Evolutionary conservation across 2,888 invertebrate species (phyloP).

Genomic region (Xestobium rufovillosum): DNA sequence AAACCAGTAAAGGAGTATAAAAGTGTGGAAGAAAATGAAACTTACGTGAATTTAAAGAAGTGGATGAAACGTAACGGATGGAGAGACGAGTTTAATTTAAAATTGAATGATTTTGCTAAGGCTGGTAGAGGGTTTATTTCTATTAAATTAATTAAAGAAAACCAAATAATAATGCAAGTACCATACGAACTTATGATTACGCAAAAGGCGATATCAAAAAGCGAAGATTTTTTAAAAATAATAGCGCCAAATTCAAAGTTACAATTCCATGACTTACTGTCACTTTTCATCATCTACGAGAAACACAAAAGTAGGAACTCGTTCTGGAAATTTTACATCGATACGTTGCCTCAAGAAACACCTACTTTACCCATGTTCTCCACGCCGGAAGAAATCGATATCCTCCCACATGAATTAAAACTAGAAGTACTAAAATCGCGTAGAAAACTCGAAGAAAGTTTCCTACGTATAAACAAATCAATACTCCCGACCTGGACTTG

Average conservation of each 20-base stretch:
- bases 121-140: slow-evolving; percentile 73
- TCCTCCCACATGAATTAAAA: slow-evolving; percentile 52
- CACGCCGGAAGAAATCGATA: slow-evolving; percentile 46
- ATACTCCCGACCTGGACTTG: slow-evolving; percentile 41
- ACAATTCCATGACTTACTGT: slow-evolving; percentile 64
- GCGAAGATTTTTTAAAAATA: slow-evolving; percentile 8
- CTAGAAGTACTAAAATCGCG: slow-evolving; percentile 48
- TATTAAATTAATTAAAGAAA: slow-evolving; percentile 46
- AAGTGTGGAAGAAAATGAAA: slow-evolving; percentile 35
- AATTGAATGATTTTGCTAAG: slow-evolving; percentile 50
- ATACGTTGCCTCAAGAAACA: slow-evolving; percentile 54
- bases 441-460: slow-evolving; percentile 43
- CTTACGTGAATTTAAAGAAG: slow-evolving; percentile 46
- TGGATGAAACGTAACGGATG: slow-evolving; percentile 51
- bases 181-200: slow-evolving; percentile 54
- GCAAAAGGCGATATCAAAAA: slow-evolving; percentile 17
- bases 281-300: slow-evolving; percentile 66
- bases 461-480: slow-evolving; percentile 42
- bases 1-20: slow-evolving; percentile 36
- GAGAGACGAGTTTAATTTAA: slow-evolving; percentile 50
- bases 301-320: slow-evolving; percentile 50
- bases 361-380: slow-evolving; percentile 67
- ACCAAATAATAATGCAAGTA: slow-evolving; percentile 54
- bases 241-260: slow-evolving; percentile 33
- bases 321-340: slow-evolving; percentile 57